Conservation (phyloP, 2,888 invertebrate genomes). For the Acanthopleura granulata region DNA sequence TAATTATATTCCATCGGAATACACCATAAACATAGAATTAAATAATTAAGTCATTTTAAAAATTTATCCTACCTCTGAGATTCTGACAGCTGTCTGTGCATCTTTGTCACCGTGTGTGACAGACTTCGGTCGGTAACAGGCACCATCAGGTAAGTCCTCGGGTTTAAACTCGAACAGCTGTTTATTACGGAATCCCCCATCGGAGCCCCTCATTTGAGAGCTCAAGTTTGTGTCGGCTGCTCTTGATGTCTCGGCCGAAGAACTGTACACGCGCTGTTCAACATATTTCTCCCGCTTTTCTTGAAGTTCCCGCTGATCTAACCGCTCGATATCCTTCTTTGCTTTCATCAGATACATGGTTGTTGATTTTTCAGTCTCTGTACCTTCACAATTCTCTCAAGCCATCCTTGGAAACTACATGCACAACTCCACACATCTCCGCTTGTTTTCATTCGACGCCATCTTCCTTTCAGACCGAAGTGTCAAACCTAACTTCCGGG, state of each 20-base stretch:
- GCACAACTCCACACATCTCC: background rate
- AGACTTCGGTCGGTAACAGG: conserved; percentile 49
- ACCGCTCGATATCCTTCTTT: conserved; percentile 46
- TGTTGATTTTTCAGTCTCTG: conserved; percentile 7
- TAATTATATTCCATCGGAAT: too few relatives aligned
- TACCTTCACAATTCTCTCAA: background rate
- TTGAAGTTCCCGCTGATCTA: conserved; percentile 44
- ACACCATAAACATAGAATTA: too few relatives aligned
- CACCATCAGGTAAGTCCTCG: conserved; percentile 56
- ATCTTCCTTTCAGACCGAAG: conserved; percentile 7
- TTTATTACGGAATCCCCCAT: background rate
- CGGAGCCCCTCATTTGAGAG: conserved; percentile 2
- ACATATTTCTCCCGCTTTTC: conserved; percentile 42
- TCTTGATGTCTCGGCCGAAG: conserved; percentile 27
- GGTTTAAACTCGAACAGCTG: conserved; percentile 28
- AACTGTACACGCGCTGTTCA: conserved; percentile 31
- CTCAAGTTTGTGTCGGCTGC: conserved; percentile 21
- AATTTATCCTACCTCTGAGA: conserved; percentile 42
- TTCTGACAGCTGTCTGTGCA: conserved; percentile 44
- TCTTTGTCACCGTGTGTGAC: conserved; percentile 33
- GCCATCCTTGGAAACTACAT: conserved; percentile 1
- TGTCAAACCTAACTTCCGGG: conserved; percentile 16
- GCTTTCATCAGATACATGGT: conserved; percentile 51
- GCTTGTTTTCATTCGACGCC: conserved; percentile 11
- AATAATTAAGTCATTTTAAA: too few relatives aligned